Conservation (phyloP, 2,888 invertebrate genomes). For the Axea sp. region DNA sequence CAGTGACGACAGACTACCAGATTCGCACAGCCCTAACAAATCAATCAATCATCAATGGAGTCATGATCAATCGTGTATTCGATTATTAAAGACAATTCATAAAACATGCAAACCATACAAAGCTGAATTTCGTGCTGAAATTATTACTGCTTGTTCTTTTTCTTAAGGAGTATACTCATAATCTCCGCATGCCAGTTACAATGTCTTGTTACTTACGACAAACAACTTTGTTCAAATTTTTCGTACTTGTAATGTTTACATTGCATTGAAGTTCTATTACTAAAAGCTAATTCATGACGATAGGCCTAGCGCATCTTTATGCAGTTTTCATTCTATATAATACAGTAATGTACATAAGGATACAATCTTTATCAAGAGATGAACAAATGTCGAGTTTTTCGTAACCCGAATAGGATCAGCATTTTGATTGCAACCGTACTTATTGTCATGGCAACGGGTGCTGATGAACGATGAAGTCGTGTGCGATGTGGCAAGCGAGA, state of each 20-base stretch:
- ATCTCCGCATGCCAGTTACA: too few species aligned
- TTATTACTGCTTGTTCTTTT: background rate
- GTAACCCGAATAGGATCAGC: background rate
- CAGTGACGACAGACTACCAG: slow-evolving; percentile 73
- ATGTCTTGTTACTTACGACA: too few species aligned
- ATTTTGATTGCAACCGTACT: slow-evolving; percentile 57
- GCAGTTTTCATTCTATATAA: slow-evolving; percentile 64
- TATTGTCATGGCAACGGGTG: slow-evolving; percentile 78
- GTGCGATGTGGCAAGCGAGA: slow-evolving; percentile 65
- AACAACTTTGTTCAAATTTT: too few species aligned
- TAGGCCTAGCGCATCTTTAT: slow-evolving; percentile 60
- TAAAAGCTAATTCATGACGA: slow-evolving; percentile 56
- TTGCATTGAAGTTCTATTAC: slow-evolving; percentile 19
- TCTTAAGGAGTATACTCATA: too few species aligned
- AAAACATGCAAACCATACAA: slow-evolving; percentile 55
- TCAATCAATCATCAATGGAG: slow-evolving; percentile 73
- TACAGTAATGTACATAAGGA: slow-evolving; percentile 77
- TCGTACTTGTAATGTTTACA: background rate
- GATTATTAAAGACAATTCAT: slow-evolving; percentile 60
- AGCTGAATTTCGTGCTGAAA: slow-evolving; percentile 28
- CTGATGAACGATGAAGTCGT: slow-evolving; percentile 70
- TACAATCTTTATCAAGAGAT: slow-evolving; percentile 61
- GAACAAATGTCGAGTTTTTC: slow-evolving; percentile 17
- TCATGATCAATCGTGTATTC: slow-evolving; percentile 69
- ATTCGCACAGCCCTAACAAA: slow-evolving; percentile 78